Evolutionary conservation across 2,797 vertebrate species (phyloP).

Genomic region (Loriculus beryllinus): DNA sequence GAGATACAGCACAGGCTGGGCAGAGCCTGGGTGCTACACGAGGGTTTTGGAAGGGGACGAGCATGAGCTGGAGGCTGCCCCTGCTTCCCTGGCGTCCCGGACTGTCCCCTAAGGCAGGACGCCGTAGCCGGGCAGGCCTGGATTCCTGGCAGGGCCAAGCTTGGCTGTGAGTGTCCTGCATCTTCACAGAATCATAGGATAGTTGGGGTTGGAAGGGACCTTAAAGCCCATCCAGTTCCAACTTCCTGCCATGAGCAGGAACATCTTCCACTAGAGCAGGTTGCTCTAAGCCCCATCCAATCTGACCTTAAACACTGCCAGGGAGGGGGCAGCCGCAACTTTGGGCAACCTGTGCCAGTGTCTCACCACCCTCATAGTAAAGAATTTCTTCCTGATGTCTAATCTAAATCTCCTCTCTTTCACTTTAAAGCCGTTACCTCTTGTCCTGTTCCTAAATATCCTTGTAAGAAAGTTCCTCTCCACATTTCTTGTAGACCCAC

Average conservation of each 20-base stretch:
- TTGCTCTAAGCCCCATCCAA: neutral
- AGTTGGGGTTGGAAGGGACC: neutral
- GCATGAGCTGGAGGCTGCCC: neutral
- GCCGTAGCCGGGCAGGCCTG: neutral
- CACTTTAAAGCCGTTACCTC: neutral
- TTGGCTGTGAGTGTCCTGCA: neutral
- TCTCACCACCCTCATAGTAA: neutral
- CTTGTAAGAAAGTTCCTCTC: neutral
- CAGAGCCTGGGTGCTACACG: no score
- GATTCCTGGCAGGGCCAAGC: neutral
- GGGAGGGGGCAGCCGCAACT: neutral
- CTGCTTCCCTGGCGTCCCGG: neutral
- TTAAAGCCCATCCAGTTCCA: neutral
- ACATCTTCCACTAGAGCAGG: neutral
- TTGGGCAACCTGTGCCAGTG: neutral
- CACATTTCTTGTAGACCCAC: neutral
- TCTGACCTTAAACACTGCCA: neutral
- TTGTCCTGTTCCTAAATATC: neutral
- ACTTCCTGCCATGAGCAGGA: neutral
- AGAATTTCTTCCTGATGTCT: neutral
- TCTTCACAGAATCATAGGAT: neutral
- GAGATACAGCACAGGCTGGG: rapidly evolving
- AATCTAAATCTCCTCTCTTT: neutral
- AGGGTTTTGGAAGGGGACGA: neutral
- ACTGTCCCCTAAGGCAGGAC: neutral